Conservation (phyloP, 92 coral and sea anemone genomes). For the Heliopora coerulea region DNA sequence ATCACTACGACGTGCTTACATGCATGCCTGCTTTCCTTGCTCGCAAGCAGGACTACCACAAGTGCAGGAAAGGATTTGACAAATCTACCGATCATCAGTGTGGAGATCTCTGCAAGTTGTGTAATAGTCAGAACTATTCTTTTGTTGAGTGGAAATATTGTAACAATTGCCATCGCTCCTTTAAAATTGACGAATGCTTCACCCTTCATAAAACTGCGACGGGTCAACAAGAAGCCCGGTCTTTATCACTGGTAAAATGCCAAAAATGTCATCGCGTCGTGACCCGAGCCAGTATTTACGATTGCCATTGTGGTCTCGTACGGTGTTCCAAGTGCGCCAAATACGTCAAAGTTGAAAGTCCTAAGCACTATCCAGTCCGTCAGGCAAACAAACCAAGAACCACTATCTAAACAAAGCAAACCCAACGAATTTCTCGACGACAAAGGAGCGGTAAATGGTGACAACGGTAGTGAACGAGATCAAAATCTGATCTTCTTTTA, state of each 20-base stretch:
- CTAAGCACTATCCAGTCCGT: slow-evolving; percentile 42
- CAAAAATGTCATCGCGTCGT: slow-evolving; percentile 20
- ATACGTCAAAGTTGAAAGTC: slow-evolving; percentile 21
- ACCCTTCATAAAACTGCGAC: slow-evolving; percentile 32
- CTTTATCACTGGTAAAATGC: background rate
- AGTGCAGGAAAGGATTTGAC: too few relatives aligned
- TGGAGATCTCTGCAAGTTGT: slow-evolving; percentile 29
- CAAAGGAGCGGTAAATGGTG: background rate
- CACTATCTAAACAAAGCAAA: background rate
- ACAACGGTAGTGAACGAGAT: background rate
- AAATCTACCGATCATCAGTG: too few relatives aligned
- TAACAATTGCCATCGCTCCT: slow-evolving; percentile 38
- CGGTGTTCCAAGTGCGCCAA: slow-evolving; percentile 34
- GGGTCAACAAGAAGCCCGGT: too few relatives aligned
- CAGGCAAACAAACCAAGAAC: background rate
- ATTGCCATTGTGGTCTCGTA: slow-evolving; percentile 36
- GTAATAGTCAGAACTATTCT: slow-evolving; percentile 10
- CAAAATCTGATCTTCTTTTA: slow-evolving; percentile 42
- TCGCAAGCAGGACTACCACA: slow-evolving; percentile 41
- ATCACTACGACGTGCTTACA: slow-evolving; percentile 59
- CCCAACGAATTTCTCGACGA: slow-evolving; percentile 26
- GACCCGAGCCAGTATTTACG: slow-evolving; percentile 18
- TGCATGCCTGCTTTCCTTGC: too few relatives aligned
- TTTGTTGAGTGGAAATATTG: slow-evolving; percentile 30
- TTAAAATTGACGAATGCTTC: slow-evolving; percentile 43